Conservation (phyloP, 2,888 invertebrate genomes). For the Hypercompe scribonia region DNA sequence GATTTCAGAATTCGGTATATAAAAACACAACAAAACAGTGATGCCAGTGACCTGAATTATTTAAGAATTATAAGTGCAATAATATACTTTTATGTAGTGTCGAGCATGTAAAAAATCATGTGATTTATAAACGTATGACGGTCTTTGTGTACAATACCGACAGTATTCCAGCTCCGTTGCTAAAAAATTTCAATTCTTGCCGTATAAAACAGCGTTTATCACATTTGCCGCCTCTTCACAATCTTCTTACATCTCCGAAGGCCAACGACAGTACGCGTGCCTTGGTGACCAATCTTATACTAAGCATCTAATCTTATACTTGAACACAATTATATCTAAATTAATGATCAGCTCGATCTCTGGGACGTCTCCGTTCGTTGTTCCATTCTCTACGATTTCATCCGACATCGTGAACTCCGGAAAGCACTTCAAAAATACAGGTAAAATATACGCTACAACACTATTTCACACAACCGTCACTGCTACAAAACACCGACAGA, state of each 20-base stretch:
- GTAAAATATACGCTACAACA: slow-evolving; percentile 62
- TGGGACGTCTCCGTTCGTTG: slow-evolving; percentile 93
- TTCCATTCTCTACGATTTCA: slow-evolving; percentile 92
- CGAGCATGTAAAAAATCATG: slow-evolving; percentile 51
- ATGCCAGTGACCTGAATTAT: slow-evolving; percentile 77
- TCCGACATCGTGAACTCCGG: slow-evolving; percentile 89
- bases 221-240: slow-evolving; percentile 70
- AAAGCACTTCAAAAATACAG: slow-evolving; percentile 67
- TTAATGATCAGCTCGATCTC: slow-evolving; percentile 97
- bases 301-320: slow-evolving; percentile 67
- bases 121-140: slow-evolving; percentile 36
- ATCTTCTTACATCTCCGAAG: slow-evolving; percentile 71
- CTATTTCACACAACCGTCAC: slow-evolving; percentile 77
- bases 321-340: slow-evolving; percentile 85
- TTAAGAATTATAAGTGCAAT: slow-evolving; percentile 73
- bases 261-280: slow-evolving; percentile 66
- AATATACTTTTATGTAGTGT: slow-evolving; percentile 75
- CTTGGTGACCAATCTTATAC: slow-evolving; percentile 68
- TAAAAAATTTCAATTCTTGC: slow-evolving; percentile 27
- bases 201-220: slow-evolving; percentile 37
- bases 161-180: slow-evolving; percentile 11
- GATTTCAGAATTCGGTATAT: slow-evolving; percentile 54
- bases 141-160: slow-evolving; percentile 17
- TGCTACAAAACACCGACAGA: slow-evolving; percentile 73
- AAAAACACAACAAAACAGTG: slow-evolving; percentile 69